Evolutionary conservation across 2,113 vertebrate species (phyloP), one percentile per base, ranked within the genome.

Genomic region (Hemichromis elongatus): DNA sequence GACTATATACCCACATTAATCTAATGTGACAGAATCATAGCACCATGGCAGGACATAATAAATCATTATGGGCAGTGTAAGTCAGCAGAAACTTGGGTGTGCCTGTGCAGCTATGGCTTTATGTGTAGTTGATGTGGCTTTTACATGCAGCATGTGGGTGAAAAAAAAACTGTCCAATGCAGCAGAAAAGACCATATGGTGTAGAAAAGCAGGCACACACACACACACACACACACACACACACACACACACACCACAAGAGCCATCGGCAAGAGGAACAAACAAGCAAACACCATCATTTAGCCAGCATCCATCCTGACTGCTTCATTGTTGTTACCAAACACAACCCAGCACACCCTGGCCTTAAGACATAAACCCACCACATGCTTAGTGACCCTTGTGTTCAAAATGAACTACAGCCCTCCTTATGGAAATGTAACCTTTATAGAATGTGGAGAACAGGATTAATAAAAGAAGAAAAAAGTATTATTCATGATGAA

Each of bases 141-240:
- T 16, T 73, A 57, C 6, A 87, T 83, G 53, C 79, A 85, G 26
- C 40, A 81, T 86, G 77, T 47, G 56, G 50, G 37, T 68, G 3
- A 82, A 84, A 80, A 56, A 77, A 83, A 79, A 83, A 78, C 2
- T 2, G 21, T 66, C 42, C 55, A 13, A 40, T 85, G 80, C 86
- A 89, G 82, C 92, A 87, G 30, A 93, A 90, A 89, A 86, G 81
- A 87, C 87, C 93, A 95, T 92, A 92, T 93, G 93, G 92, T 84
- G 85, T 56, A 55, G 86, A 88, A 83, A 87, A 78, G 61, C 52
- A 1, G 63, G 45, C 87, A 33, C 66, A 40, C 37, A 24, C 37
- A 30, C 33, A 30, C 87, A 42, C 35, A 26, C 37, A 37, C 40
- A 37, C 88, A n/a, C n/a, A n/a, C n/a, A n/a, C n/a, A n/a, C n/a